These are phyloP conservation scores for Hetaerina titia DNA, from an alignment of 2,888 invertebrate species.

Conservation along the genomic window DNA sequence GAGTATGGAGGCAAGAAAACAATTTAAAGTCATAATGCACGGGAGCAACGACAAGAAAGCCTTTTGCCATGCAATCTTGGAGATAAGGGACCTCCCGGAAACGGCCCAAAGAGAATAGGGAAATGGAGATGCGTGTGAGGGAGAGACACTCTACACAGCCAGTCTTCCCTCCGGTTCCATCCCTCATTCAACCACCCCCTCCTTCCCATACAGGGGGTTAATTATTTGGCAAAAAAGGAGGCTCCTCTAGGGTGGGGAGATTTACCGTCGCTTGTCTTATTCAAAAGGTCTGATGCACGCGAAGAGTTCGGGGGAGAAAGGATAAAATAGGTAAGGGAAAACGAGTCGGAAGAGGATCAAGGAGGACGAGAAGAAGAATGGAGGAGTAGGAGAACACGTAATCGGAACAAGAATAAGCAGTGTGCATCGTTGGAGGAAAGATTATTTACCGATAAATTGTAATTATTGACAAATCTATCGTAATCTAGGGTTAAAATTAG, in stretches of 20 bases:
- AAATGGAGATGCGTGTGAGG: background rate
- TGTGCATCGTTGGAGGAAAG: too few species aligned
- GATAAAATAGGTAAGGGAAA: background rate
- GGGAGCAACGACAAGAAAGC: background rate
- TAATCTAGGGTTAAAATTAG: too few species aligned
- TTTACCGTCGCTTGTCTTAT: constrained; percentile 54
- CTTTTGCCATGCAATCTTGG: background rate
- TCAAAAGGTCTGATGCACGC: background rate
- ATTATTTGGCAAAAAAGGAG: constrained; percentile 7
- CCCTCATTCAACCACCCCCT: background rate
- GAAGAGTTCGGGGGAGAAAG: background rate
- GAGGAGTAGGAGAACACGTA: background rate
- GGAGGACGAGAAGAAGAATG: background rate
- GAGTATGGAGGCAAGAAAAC: background rate
- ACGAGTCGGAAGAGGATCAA: background rate
- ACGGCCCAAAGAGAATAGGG: background rate
- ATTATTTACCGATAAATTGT: too few species aligned
- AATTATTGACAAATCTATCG: too few species aligned
- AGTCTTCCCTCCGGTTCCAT: background rate
- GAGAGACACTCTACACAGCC: background rate
- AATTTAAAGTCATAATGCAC: background rate
- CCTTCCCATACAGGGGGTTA: background rate
- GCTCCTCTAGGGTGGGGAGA: constrained; percentile 13
- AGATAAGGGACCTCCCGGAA: background rate
- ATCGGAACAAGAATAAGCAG: too few species aligned